Base-by-base conservation (phyloP, 2,888 invertebrate species). In the Trissonchulus latispiculum region DNA sequence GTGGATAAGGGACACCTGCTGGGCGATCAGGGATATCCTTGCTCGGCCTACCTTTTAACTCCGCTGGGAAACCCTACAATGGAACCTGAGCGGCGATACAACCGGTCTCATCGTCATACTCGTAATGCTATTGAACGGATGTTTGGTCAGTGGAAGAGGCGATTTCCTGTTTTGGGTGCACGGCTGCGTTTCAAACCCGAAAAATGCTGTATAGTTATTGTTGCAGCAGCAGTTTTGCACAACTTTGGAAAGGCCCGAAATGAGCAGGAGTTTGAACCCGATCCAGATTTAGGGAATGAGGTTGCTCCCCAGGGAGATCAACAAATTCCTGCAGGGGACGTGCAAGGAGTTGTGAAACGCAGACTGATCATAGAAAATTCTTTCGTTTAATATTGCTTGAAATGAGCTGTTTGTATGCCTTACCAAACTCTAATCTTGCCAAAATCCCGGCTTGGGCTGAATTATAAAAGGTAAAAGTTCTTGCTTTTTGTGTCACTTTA, bases 21-120 rank as follows among this genome's bases (percentile, higher is more conserved):
- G 23, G 74, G 74, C 36, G 74, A 73, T 64, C 31, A 8, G 1
- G 71, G 73, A 36, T 73, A 73, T 37, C 72, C 71, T 3, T 62
- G 64, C 32, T 32, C 64, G 1, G 29, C 59, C 18, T 76, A 72
- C 73, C 72, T 76, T 18, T 70, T 76, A 72, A 76, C 76, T 18
- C 76, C 75, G 23, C 69, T 66, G 29, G 8, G 15, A 2, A 71
- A 76, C 61, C 72, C 75, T 1, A 29, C 36, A 29, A 67, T 67
- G 28, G 72, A 69, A 36, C 15, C 61, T n/a, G 31, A 75, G 36
- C n/a, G 61, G 61, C 28, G 72, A 61, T 74, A 61, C 72, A 76
- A 76, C 36, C 23, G 2, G 3, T 28, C 48, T 8, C 72, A 70
- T 35, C 69, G 33, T 70, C 18, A 3, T 8, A 72, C 69, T 2